Base-by-base conservation (phyloP, 2,888 invertebrate species). In the Clepsis dumicolana region DNA sequence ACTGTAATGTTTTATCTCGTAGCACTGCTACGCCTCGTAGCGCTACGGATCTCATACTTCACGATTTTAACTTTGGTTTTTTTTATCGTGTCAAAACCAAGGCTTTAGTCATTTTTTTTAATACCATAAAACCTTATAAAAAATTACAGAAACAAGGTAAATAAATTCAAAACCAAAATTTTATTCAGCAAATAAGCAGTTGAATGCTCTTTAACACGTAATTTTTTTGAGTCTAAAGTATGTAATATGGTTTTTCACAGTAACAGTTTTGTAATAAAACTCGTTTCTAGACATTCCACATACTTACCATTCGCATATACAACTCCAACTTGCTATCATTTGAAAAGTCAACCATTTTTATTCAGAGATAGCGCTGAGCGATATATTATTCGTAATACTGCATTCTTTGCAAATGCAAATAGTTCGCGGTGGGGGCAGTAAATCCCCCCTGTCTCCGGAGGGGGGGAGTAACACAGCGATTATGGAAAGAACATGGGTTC, bases 321-420 rank as follows among this genome's bases (percentile, higher is more conserved):
- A 66, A 38, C 54, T 56, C 48, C 56, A 67, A 62, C 35, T n/a
- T n/a, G 25, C 38, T 67, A 67, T 66, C 65, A 65, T 61, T 62
- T 50, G 62, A 54, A 61, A 66, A 48, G 54, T 56, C 54, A 32
- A 57, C 50, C 67, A 68, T 63, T 63, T 63, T 68, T 68, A 63
- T 57, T 29, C 63, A 57, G 57, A 68, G 63, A 68, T 68, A 68
- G 50, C 57, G 63, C 5, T 21, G 50, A 18, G 14, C 62, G 57
- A 63, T 68, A 63, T 68, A 68, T 68, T 63, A 63, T 63, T 52
- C 67, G 63, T 68, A 63, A 63, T 57, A 68, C 63, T 68, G 67
- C 77, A 79, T 75, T 79, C 79, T 79, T 79, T 79, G 70, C 73
- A 70, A 76, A 81, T 81, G 81, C 80, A 80, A 81, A 81, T 81